These are phyloP conservation scores for Drosophila putrida DNA, from an alignment of 2,888 invertebrate genomes.

Conservation along the genomic window DNA sequence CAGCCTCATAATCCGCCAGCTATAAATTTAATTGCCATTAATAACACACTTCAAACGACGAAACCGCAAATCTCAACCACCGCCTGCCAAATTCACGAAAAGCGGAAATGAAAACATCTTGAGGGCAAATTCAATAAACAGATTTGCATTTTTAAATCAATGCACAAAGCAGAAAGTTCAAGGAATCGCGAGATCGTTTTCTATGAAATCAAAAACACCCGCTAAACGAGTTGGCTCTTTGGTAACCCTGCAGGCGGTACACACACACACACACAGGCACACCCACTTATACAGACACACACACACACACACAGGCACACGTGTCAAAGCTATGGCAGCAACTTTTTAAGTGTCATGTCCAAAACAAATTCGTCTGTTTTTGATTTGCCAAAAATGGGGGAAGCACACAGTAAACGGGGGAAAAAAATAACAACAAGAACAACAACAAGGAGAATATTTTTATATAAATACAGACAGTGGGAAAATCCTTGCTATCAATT, in stretches of 20 bases:
- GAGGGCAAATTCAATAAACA: conserved; percentile 69
- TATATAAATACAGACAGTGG: conserved; percentile 27
- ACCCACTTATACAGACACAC: conserved; percentile 15
- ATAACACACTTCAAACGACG: conserved; percentile 67
- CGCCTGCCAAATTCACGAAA: conserved; percentile 57
- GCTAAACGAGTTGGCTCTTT: conserved; percentile 53
- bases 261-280: conserved; percentile 9
- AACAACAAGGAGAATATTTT: conserved; percentile 3
- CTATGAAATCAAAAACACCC: neutral
- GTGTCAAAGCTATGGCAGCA: conserved; percentile 65
- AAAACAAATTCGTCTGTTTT: conserved; percentile 85
- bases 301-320: conserved; percentile 46
- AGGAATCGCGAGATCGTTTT: conserved; percentile 39
- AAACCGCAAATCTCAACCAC: conserved; percentile 23
- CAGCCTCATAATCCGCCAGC: conserved; percentile 73
- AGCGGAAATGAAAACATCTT: conserved; percentile 77
- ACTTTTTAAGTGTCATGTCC: conserved; percentile 84
- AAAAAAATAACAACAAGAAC: conserved; percentile 24
- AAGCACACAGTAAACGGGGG: conserved; percentile 22
- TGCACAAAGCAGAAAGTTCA: conserved; percentile 62
- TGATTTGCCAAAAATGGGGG: conserved; percentile 84
- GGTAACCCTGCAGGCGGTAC: conserved; percentile 48
- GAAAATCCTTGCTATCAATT: conserved; percentile 62
- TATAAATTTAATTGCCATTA: conserved; percentile 79
- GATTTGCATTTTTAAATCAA: conserved; percentile 82